Percentiles rank a stretch among this genome's conserved stretches.
These are phyloP conservation scores for Orthosia incerta DNA, from an alignment of 2,888 invertebrate species.

Conservation along the genomic window DNA sequence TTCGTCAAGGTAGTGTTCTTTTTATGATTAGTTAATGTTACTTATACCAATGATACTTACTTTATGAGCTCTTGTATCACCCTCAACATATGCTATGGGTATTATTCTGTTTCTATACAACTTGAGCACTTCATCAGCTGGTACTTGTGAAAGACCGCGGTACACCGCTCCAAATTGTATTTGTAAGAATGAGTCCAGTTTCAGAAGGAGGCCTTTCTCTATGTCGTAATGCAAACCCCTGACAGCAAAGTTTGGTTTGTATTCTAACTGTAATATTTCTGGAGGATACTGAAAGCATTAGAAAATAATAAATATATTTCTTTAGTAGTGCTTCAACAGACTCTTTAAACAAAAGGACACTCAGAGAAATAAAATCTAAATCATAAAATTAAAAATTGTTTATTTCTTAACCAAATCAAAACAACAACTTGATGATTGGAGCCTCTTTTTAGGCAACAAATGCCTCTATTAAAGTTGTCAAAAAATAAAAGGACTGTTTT, in stretches of 20 bases:
- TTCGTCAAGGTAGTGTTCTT: background rate
- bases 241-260: constrained; percentile 98
- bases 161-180: constrained; percentile 99
- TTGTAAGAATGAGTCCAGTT: constrained; percentile 98
- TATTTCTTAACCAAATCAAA: no score
- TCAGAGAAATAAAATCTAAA: background rate
- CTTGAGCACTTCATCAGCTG: constrained; percentile 95
- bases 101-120: constrained; percentile 96
- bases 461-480: no score
- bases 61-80: constrained; percentile 93
- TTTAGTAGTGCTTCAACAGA: background rate
- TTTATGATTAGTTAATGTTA: background rate
- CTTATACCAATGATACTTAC: constrained; percentile 84
- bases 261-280: constrained; percentile 95
- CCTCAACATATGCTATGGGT: constrained; percentile 97
- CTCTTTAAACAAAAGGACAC: background rate
- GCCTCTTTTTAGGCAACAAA: no score
- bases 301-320: background rate
- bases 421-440: no score
- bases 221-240: constrained; percentile 99
- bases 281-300: constrained; percentile 94
- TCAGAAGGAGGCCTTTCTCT: constrained; percentile 97
- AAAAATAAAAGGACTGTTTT: no score
- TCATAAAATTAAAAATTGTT: no score
- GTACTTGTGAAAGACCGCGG: constrained; percentile 95